phyloP scores from a whole-genome alignment of 2,113 vertebrate genomes.

The Colistium nudipinnis region DNA sequence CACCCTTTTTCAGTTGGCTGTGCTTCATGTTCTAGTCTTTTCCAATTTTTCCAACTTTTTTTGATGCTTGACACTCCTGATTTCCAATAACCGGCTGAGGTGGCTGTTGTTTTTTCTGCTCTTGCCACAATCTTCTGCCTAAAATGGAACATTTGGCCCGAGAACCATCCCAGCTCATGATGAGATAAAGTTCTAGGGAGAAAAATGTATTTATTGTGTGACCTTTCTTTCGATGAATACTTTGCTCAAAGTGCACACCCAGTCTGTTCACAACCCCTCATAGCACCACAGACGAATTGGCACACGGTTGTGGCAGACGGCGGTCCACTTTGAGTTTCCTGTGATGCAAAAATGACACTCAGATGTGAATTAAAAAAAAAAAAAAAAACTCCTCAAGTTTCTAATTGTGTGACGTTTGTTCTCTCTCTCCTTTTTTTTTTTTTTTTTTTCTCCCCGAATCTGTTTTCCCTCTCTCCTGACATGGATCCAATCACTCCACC shows the following conservation, averaged over 20 bases:
- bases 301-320: conserved; percentile 29
- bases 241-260: conserved; percentile 56
- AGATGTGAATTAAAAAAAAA: conserved; percentile 66
- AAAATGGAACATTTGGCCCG: conserved; percentile 3
- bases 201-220: conserved; percentile 20
- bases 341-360: conserved; percentile 48
- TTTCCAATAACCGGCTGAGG: conserved; percentile 18
- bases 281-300: not conserved
- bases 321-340: conserved; percentile 44
- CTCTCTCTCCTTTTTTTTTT: conserved; percentile 72
- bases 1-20: not conserved
- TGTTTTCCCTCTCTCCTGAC: conserved; percentile 81
- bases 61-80: no score
- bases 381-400: conserved; percentile 75
- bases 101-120: conserved; percentile 25
- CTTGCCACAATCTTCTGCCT: conserved; percentile 1
- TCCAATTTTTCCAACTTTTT: conserved; percentile 2
- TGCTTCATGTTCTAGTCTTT: not conserved
- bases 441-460: conserved; percentile 78
- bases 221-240: conserved; percentile 44
- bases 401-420: conserved; percentile 85
- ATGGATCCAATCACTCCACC: conserved; percentile 87
- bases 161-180: conserved; percentile 5
- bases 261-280: conserved; percentile 30
- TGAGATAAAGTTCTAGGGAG: conserved; percentile 33